A percentile compares a stretch with the other conserved stretches of the same genome.
These are phyloP conservation scores for Malurus leucopterus DNA, from an alignment of 2,797 vertebrate species.

Conservation along the genomic window DNA sequence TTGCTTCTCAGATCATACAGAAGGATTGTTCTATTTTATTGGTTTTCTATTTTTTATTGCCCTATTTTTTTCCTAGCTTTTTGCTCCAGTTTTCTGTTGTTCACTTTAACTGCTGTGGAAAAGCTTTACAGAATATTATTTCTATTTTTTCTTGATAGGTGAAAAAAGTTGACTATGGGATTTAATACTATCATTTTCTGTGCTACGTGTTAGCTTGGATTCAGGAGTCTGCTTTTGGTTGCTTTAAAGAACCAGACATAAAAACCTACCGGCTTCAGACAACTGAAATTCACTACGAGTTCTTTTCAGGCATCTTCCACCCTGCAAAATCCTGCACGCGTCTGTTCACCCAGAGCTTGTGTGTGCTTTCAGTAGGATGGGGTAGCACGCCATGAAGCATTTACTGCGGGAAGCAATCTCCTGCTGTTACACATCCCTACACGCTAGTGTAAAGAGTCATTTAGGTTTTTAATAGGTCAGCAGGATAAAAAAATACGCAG, in stretches of 20 bases:
- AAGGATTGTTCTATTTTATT: slow-evolving; percentile 23
- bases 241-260: not conserved
- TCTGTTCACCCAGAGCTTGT: not conserved
- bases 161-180: not conserved
- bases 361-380: not conserved
- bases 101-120: not conserved
- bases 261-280: not conserved
- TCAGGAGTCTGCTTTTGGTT: not conserved
- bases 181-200: not conserved
- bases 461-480: not conserved
- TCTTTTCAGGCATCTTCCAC: not conserved
- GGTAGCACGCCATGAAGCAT: not conserved
- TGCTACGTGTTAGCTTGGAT: accelerated
- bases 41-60: slow-evolving; percentile 24
- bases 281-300: not conserved
- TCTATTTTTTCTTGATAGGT: not conserved
- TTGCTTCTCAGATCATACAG: not conserved
- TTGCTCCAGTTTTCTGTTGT: slow-evolving; percentile 9
- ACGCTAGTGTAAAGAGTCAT: not conserved
- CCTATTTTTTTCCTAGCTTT: slow-evolving; percentile 16
- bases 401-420: not conserved
- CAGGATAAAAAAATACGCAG: not conserved
- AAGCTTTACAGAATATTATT: not conserved
- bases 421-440: not conserved
- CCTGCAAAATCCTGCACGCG: not conserved